phyloP scores from a whole-genome alignment of 2,888 invertebrate genomes.

The Nowickia ferox region DNA sequence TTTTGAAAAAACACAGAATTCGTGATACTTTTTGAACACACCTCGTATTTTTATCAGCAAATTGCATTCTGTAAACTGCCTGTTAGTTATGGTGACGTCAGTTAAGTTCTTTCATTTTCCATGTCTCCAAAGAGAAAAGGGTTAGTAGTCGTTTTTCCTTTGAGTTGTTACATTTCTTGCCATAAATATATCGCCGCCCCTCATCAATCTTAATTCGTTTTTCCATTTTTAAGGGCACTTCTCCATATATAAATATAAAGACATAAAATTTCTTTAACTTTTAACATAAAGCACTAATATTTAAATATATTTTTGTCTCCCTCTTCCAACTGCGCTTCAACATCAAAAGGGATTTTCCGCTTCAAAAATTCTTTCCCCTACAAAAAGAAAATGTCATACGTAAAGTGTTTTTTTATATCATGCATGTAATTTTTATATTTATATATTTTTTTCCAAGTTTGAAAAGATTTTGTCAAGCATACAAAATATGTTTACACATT shows the following conservation, averaged over 20 bases:
- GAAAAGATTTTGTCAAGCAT: conserved; percentile 54
- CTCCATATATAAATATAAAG: background rate
- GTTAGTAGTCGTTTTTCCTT: too few relatives aligned
- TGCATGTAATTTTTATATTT: background rate
- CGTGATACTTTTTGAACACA: too few relatives aligned
- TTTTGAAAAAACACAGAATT: too few relatives aligned
- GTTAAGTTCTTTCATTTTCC: too few relatives aligned
- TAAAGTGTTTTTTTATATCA: conserved; percentile 3
- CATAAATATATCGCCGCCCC: background rate
- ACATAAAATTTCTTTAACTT: conserved; percentile 11
- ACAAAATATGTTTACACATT: conserved; percentile 33
- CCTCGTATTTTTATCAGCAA: too few relatives aligned
- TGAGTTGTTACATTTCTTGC: background rate
- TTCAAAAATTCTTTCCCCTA: conserved; percentile 34
- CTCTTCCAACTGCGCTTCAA: background rate
- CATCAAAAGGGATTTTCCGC: conserved; percentile 45
- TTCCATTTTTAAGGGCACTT: background rate
- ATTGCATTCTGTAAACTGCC: too few relatives aligned
- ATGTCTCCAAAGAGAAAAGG: too few relatives aligned
- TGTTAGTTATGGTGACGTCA: too few relatives aligned
- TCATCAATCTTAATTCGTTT: background rate
- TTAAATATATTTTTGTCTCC: background rate
- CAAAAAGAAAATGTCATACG: conserved; percentile 11
- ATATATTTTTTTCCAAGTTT: conserved; percentile 2
- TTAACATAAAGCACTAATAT: background rate